Base-by-base conservation (phyloP, 2,797 vertebrate species). In the Pyrrhura leucotis region DNA sequence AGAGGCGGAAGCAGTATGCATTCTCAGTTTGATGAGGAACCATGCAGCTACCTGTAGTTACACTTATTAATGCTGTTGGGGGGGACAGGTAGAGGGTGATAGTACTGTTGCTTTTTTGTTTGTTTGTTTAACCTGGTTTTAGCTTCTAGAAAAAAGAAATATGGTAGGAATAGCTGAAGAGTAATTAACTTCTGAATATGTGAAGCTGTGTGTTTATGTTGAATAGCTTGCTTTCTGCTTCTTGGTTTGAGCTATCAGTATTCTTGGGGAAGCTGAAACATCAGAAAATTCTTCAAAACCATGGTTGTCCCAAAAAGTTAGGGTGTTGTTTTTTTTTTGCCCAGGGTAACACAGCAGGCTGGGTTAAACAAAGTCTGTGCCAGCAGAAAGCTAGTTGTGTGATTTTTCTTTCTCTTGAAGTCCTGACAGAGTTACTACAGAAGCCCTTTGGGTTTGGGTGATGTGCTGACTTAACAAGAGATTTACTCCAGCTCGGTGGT, bases 341-440 rank as follows among this genome's bases (percentile, higher is more conserved):
- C 68, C 81, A 23, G 35, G 72, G 91, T 72, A 91, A 48, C 50
- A 76, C 69, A 92, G 83, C 8, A 58, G 63, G 67, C 72, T 94
- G 85, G 62, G 85, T 85, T 91, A 92, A 93, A 83, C 54, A 76
- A 92, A 91, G 39, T 48, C 63, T 89, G 50, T 87, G 91, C 85
- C 95, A 96, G 92, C 82, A 68, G 94, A 93, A 96, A 95, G 95
- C 88, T 97, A 74, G 48, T 78, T 76, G 71, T 83, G 42, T 90
- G 53, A 35, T 81, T 89, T 74, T 68, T 58, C 56, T 84, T 72
- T 69, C 86, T 89, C 20, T 83, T 75, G 48, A 72, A 88, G 73
- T 92, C 59, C 61, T 92, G 54, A 74, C 39, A 80, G 91, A 83
- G 82, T 89, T 84, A 62, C 75, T 84, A 31, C 33, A 88, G 88